phyloP scores from a whole-genome alignment of 2,113 vertebrate genomes.

The Thalassarche chlororhynchos region DNA sequence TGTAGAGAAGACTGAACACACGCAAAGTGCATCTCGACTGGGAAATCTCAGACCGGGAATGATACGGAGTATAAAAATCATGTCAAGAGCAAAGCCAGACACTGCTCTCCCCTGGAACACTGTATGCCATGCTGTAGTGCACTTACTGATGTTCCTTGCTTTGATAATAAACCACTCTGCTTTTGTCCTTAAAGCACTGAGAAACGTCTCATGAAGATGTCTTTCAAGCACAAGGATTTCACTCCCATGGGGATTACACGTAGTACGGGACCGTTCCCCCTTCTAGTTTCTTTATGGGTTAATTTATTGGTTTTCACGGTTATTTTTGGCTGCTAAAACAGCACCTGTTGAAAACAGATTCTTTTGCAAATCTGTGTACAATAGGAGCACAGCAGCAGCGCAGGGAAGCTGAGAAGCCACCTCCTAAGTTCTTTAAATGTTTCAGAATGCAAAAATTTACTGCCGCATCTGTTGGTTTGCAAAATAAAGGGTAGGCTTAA shows the following conservation, averaged over 20 bases:
- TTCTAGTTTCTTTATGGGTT: not conserved
- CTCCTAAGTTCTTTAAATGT: not conserved
- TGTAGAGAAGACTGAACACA: conserved; percentile 76
- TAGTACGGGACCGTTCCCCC: not conserved
- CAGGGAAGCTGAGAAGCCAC: not conserved
- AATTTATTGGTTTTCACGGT: not conserved
- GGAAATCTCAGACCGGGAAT: not conserved
- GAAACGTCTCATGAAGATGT: not conserved
- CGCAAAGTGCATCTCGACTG: not conserved
- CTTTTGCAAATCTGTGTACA: not conserved
- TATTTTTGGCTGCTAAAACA: not conserved
- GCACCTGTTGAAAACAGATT: not conserved
- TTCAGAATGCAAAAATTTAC: not conserved
- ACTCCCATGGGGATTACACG: not conserved
- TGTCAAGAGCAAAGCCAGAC: not conserved
- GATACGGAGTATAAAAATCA: not conserved
- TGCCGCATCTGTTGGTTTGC: not conserved
- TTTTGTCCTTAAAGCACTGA: not conserved
- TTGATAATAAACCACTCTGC: not conserved
- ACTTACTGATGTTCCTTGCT: not conserved
- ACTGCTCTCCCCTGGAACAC: not conserved
- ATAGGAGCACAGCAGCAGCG: not conserved
- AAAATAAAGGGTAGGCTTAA: not conserved
- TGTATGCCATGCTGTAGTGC: not conserved
- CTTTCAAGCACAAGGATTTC: not conserved